phyloP scores from a whole-genome alignment of 2,888 invertebrate genomes.

The Mythimna ferrago region DNA sequence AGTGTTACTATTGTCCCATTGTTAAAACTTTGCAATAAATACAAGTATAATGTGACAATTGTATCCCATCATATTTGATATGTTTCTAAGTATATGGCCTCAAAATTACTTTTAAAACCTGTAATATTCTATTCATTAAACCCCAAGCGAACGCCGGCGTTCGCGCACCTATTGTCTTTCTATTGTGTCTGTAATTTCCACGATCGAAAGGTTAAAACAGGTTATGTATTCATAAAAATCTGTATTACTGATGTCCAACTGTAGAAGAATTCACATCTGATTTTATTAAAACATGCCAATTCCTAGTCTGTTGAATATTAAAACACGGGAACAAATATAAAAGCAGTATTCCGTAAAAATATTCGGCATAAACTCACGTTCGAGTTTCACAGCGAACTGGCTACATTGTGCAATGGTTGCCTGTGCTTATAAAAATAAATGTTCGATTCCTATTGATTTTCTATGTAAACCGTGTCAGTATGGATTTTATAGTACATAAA shows the following conservation, averaged over 20 bases:
- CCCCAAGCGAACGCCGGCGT: too few relatives aligned
- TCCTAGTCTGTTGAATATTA: slow-evolving; percentile 41
- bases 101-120: too few relatives aligned
- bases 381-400: slow-evolving; percentile 38
- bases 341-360: slow-evolving; percentile 39
- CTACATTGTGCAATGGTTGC: slow-evolving; percentile 23
- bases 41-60: too few relatives aligned
- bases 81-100: too few relatives aligned
- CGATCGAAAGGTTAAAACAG: too few relatives aligned
- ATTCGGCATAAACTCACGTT: slow-evolving; percentile 42
- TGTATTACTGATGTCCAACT: background rate
- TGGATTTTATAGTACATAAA: slow-evolving; percentile 6
- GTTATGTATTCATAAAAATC: background rate
- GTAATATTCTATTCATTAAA: too few relatives aligned
- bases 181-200: too few relatives aligned
- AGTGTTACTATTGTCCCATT: too few relatives aligned
- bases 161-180: too few relatives aligned
- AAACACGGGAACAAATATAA: slow-evolving; percentile 39
- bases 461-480: slow-evolving; percentile 9
- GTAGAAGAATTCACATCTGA: slow-evolving; percentile 18
- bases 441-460: slow-evolving; percentile 22
- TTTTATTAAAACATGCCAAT: slow-evolving; percentile 37
- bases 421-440: slow-evolving; percentile 39
- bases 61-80: too few relatives aligned
- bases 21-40: too few relatives aligned